phyloP scores from a whole-genome alignment of 1,140 invertebrate genomes.

The Eupristina koningsbergeri region DNA sequence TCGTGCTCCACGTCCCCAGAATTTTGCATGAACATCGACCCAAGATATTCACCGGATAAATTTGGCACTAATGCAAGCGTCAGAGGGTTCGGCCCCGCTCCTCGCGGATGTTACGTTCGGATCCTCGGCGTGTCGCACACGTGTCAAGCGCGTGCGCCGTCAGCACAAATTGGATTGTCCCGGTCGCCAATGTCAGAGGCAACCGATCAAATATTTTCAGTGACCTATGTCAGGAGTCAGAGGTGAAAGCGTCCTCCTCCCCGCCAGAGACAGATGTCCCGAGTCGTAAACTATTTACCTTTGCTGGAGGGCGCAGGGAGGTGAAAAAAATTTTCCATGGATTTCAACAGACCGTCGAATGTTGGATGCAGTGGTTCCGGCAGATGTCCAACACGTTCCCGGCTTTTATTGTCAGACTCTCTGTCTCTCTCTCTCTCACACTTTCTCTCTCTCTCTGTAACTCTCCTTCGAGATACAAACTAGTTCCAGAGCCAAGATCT shows the following conservation, averaged over 20 bases:
- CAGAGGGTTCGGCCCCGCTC: neutral
- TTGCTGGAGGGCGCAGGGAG: neutral
- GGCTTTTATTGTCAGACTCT: neutral
- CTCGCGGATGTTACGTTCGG: neutral
- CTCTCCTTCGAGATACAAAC: neutral
- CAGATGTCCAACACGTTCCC: constrained; percentile 4
- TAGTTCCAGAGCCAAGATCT: neutral
- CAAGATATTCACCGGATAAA: neutral
- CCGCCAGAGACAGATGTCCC: neutral
- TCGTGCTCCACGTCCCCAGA: neutral
- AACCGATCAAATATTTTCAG: neutral
- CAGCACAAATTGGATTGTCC: neutral
- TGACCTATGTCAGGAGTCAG: neutral
- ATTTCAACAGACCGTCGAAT: neutral
- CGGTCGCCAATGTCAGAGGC: neutral
- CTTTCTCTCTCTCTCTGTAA: too few relatives aligned
- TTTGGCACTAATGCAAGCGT: neutral
- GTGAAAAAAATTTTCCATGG: neutral
- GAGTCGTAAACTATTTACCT: neutral
- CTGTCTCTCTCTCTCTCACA: too few relatives aligned
- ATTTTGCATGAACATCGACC: neutral
- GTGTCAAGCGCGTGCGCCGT: neutral
- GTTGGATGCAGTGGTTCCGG: neutral
- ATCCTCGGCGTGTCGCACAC: neutral
- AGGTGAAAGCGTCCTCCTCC: neutral